These are phyloP conservation scores for Casuarius casuarius DNA, from an alignment of 2,113 vertebrate species.

Conservation along the genomic window DNA sequence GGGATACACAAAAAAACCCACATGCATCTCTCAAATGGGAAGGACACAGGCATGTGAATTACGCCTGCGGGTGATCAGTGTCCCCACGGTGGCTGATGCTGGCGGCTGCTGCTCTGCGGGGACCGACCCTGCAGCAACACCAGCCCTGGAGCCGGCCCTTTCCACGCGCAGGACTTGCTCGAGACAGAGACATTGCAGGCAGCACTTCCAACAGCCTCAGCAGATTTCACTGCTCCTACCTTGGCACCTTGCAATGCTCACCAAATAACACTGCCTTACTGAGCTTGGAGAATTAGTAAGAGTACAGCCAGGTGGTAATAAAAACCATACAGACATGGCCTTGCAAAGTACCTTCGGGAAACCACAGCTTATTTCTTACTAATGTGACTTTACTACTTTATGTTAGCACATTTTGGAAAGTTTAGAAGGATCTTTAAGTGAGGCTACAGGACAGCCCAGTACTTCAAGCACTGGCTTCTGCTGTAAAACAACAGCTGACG, in stretches of 20 bases:
- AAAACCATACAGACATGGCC: background rate
- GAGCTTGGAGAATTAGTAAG: background rate
- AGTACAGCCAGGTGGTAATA: background rate
- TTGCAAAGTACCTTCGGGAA: background rate
- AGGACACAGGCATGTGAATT: background rate
- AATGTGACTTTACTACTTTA: background rate
- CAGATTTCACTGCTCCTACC: background rate
- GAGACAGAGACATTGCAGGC: background rate
- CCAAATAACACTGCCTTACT: background rate
- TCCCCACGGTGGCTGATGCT: background rate
- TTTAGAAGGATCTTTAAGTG: background rate
- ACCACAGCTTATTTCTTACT: background rate
- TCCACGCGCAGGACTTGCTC: accelerated
- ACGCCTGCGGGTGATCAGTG: background rate
- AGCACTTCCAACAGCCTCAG: background rate
- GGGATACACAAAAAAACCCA: background rate
- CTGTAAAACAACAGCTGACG: background rate
- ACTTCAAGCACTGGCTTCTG: background rate
- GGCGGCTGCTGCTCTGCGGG: background rate
- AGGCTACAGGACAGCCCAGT: background rate
- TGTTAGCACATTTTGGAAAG: background rate
- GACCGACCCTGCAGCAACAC: background rate
- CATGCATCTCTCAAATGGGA: background rate
- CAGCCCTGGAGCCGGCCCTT: background rate
- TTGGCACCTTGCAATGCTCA: background rate